A percentile compares a stretch with the other conserved stretches of the same genome.
These are phyloP conservation scores for Sinella curviseta DNA, from an alignment of 1,140 invertebrate genomes.

Conservation along the genomic window DNA sequence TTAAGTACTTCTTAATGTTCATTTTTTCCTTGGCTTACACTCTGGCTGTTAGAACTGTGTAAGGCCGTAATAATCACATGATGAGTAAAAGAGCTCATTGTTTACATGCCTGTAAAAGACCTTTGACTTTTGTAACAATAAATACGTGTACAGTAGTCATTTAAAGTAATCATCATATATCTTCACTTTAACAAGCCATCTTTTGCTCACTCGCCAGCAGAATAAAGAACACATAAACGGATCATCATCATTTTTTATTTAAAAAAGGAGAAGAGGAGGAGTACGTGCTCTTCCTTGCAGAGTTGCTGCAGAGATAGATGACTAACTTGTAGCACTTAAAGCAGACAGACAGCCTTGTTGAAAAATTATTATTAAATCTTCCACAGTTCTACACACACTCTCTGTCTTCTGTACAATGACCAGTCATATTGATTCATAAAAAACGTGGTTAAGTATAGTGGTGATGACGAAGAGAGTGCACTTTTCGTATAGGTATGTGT, in stretches of 20 bases:
- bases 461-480: too few relatives aligned
- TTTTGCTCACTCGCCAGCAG: neutral
- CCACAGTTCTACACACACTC: too few relatives aligned
- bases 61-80: neutral
- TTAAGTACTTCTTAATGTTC: neutral
- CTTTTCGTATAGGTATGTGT: too few relatives aligned
- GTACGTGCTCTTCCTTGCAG: constrained; percentile 18
- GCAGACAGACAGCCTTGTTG: neutral
- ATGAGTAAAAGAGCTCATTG: neutral
- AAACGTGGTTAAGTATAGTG: too few relatives aligned
- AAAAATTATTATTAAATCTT: neutral
- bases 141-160: constrained; percentile 27
- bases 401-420: too few relatives aligned
- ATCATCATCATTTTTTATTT: neutral
- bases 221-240: neutral
- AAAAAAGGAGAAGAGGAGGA: neutral
- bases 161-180: constrained; percentile 20
- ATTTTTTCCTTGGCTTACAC: neutral
- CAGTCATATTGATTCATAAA: too few relatives aligned
- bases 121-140: constrained; percentile 22
- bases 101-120: constrained; percentile 2
- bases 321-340: neutral
- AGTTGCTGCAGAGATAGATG: neutral
- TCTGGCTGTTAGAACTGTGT: too few relatives aligned
- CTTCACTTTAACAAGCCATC: constrained; percentile 8